Base-by-base conservation (phyloP, 1,140 invertebrate genomes). In the Vanessa tameamea region DNA sequence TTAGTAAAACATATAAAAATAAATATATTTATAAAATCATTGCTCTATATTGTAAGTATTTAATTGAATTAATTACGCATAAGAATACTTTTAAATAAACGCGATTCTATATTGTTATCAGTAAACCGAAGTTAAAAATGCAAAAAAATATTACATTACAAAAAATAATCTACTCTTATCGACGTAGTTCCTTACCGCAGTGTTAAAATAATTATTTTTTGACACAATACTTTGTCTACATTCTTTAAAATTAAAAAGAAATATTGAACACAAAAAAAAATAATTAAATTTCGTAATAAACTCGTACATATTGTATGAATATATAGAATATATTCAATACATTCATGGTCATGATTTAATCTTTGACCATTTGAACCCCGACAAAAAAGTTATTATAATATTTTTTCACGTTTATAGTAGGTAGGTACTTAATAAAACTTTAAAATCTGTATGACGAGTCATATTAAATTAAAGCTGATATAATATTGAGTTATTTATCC, bases 361-460 rank as follows among this genome's bases (percentile, higher is more conserved):
- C 55, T 57, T 57, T 57, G 55, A 57, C 55, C 55, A 57, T 57
- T 57, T 57, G 55, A 57, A 57, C 55, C 50, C n/a, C 8, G 8
- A 53, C 7, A n/a, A 53, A 53, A 14, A 13, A 50, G 1, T 15
- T 14, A 15, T 50, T 50, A 9, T 43, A 43, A 43, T 9, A 9
- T 9, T 9, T 9, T 31, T 8, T 43, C 37, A 1, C 9, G 37
- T 43, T 43, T 43, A 43, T 43, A 9, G 8, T 43, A 43, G 4
- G 31, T 7, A 20, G 26, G 26, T 31, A 31, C 26, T 31, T 31
- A 31, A 43, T 43, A 43, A 43, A 37, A 37, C 31, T 37, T 37
- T 37, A 37, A 37, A 43, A 43, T 43, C 0, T 43, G 37, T 43
- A 43, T 5, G 9, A 43, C 37, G 37, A 43, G 37, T 43, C 37